phyloP scores from a whole-genome alignment of 1,140 invertebrate genomes.

The Drosophila mojavensis region DNA sequence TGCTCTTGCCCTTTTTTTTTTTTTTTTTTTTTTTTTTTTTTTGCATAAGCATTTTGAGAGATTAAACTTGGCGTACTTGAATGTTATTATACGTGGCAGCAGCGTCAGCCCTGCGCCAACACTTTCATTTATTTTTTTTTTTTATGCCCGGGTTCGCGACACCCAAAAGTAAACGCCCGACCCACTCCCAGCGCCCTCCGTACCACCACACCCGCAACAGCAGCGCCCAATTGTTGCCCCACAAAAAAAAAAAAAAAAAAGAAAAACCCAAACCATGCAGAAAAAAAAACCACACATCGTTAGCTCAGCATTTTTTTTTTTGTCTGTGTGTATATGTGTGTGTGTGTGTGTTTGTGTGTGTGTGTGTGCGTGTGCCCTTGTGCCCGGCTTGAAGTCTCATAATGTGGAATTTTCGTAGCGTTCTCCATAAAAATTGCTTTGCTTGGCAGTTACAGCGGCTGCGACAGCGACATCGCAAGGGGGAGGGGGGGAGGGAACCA shows the following conservation, averaged over 20 bases:
- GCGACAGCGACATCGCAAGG: no score
- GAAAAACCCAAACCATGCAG: constrained; percentile 64
- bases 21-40: constrained; percentile 56
- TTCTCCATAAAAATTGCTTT: constrained; percentile 81
- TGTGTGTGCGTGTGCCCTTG: constrained; percentile 34
- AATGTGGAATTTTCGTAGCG: constrained; percentile 81
- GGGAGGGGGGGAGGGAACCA: not conserved
- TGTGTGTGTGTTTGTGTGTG: not conserved
- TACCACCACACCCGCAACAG: constrained; percentile 11
- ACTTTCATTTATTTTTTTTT: constrained; percentile 82
- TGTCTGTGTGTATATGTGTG: no score
- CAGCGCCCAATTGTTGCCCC: constrained; percentile 28
- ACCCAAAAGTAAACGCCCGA: constrained; percentile 26
- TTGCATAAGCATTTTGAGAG: constrained; percentile 81
- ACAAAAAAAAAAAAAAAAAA: constrained; percentile 18
- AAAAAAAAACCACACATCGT: constrained; percentile 78
- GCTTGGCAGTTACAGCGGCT: constrained; percentile 39
- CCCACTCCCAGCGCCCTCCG: no score
- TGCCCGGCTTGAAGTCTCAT: constrained; percentile 63
- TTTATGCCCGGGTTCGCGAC: constrained; percentile 62
- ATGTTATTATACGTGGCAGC: constrained; percentile 78
- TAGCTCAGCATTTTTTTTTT: constrained; percentile 78
- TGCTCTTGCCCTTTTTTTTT: constrained; percentile 43
- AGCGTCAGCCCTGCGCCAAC: constrained; percentile 61
- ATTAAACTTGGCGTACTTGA: constrained; percentile 81